Conservation (phyloP, 35 echinoderm and acorn worm species). For the Holothuria glaberrima region DNA sequence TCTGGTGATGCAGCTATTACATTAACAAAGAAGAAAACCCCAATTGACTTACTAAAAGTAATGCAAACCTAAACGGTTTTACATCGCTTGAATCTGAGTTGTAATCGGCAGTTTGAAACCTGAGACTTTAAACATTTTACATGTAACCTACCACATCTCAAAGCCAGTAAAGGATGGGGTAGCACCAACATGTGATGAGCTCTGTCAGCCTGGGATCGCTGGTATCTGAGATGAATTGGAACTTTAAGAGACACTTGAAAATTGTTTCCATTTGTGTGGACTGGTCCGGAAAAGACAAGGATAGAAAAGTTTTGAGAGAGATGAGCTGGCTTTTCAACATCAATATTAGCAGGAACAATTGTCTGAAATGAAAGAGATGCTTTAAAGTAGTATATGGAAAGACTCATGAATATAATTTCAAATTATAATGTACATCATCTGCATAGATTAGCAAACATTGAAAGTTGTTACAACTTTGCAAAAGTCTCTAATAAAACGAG, state of each 20-base stretch:
- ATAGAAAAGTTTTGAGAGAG: background rate
- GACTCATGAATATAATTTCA: background rate
- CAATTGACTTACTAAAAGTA: no score
- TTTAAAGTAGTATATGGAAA: background rate
- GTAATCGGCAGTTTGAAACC: no score
- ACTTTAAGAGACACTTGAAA: background rate
- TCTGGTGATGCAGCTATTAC: no score
- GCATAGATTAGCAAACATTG: background rate
- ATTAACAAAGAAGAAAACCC: no score
- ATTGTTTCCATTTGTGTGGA: background rate
- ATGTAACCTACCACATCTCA: constrained; percentile 32
- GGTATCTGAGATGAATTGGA: constrained; percentile 46
- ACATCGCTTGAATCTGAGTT: no score
- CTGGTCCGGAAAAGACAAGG: background rate
- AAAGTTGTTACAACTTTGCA: background rate
- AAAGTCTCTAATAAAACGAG: background rate
- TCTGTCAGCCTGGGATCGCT: constrained; percentile 5
- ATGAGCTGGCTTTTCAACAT: constrained; percentile 37
- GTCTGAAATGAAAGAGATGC: background rate
- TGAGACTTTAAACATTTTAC: no score
- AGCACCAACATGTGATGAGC: background rate
- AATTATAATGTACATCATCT: background rate
- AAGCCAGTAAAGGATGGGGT: constrained; percentile 2
- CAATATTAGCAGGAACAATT: background rate
- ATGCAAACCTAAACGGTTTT: no score